phyloP scores from a whole-genome alignment of 2,888 invertebrate species.

The Eupeodes latifasciatus region DNA sequence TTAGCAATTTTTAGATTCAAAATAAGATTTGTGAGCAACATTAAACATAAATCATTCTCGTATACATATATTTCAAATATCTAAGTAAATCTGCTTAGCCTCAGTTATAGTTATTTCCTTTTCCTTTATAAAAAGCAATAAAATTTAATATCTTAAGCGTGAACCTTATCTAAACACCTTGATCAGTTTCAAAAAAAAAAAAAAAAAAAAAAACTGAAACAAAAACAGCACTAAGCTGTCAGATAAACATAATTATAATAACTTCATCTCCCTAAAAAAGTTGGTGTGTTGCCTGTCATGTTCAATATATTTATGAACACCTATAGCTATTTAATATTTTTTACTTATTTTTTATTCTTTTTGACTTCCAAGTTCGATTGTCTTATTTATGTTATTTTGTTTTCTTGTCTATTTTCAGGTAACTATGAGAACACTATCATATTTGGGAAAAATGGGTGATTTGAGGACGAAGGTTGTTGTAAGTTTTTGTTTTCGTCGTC shows the following conservation, averaged over 20 bases:
- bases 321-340: slow-evolving; percentile 38
- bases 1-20: neutral
- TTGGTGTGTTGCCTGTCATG: slow-evolving; percentile 46
- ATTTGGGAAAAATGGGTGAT: slow-evolving; percentile 43
- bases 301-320: slow-evolving; percentile 62
- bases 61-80: neutral
- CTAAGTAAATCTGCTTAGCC: neutral
- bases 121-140: neutral
- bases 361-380: slow-evolving; percentile 12
- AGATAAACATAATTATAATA: slow-evolving; percentile 58
- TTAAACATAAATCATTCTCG: neutral
- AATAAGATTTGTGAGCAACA: neutral
- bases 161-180: slow-evolving; percentile 72
- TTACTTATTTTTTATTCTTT: slow-evolving; percentile 20
- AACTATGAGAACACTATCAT: slow-evolving; percentile 45
- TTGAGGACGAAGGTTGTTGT: slow-evolving; percentile 49
- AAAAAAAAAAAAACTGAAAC: neutral
- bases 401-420: slow-evolving; percentile 59
- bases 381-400: slow-evolving; percentile 45
- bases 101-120: neutral
- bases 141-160: slow-evolving; percentile 58
- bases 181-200: slow-evolving; percentile 38
- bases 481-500: slow-evolving; percentile 2
- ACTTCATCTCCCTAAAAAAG: slow-evolving; percentile 46
- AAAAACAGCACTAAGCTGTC: slow-evolving; percentile 61